Percentiles rank a stretch among this genome's conserved stretches.
These are phyloP conservation scores for Agrypnus murinus DNA, from an alignment of 2,888 invertebrate genomes.

Conservation along the genomic window DNA sequence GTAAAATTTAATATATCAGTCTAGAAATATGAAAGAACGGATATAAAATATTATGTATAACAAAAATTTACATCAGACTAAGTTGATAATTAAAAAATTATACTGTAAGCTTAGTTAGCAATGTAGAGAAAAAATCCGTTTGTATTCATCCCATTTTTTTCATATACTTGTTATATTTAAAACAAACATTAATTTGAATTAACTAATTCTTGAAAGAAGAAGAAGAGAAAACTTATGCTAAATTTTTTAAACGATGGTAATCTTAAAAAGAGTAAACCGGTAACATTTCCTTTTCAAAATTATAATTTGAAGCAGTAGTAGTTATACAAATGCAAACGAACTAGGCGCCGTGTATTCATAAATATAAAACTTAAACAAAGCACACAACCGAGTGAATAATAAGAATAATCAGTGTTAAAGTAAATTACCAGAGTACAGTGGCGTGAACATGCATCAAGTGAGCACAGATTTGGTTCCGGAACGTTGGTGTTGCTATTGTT, in stretches of 20 bases:
- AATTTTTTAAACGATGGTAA: slow-evolving; percentile 21
- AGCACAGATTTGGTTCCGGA: slow-evolving; percentile 52
- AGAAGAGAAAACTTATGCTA: slow-evolving; percentile 1
- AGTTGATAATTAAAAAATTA: slow-evolving; percentile 25
- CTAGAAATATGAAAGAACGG: neutral
- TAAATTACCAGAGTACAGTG: slow-evolving; percentile 47
- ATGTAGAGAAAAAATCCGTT: neutral
- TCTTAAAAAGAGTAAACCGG: slow-evolving; percentile 24
- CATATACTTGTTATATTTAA: slow-evolving; percentile 29
- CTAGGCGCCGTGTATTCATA: slow-evolving; percentile 33
- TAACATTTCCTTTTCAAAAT: slow-evolving; percentile 39
- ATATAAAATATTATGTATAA: neutral
- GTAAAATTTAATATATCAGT: neutral
- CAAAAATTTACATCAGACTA: slow-evolving; percentile 2
- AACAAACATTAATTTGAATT: slow-evolving; percentile 38
- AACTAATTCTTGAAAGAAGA: slow-evolving; percentile 19
- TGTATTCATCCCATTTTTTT: slow-evolving; percentile 12
- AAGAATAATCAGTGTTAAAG: slow-evolving; percentile 46
- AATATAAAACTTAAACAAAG: slow-evolving; percentile 26
- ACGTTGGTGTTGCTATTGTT: slow-evolving; percentile 52
- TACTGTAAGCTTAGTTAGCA: slow-evolving; percentile 24
- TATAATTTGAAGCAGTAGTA: slow-evolving; percentile 30
- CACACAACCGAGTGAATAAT: slow-evolving; percentile 26
- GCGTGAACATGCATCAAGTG: slow-evolving; percentile 53
- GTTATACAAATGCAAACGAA: slow-evolving; percentile 28